Base-by-base conservation (phyloP, 2,888 invertebrate genomes). In the Congeria kusceri region DNA sequence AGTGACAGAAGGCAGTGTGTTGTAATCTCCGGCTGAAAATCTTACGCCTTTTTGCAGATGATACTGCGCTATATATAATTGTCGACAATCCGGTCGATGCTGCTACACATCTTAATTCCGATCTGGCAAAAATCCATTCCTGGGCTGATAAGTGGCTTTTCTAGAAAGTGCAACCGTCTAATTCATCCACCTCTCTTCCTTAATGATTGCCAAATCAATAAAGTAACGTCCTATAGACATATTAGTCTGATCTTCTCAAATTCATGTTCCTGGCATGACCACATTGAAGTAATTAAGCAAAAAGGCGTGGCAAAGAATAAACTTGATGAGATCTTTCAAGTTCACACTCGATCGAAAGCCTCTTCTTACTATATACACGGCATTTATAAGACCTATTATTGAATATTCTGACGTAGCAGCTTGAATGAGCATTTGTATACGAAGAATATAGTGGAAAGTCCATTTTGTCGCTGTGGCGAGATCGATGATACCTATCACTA, bases 331-430 rank as follows among this genome's bases (percentile, higher is more conserved):
- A n/a, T n/a, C n/a, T n/a, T n/a, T n/a, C n/a, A n/a, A n/a, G n/a
- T n/a, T n/a, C n/a, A n/a, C n/a, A n/a, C n/a, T n/a, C n/a, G n/a
- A n/a, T n/a, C n/a, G n/a, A n/a, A n/a, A n/a, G n/a, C n/a, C n/a
- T n/a, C n/a, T n/a, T n/a, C n/a, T n/a, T n/a, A n/a, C n/a, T n/a
- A n/a, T n/a, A n/a, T n/a, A n/a, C n/a, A 58, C 18, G 7, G 25
- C 72, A n/a, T 72, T 64, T 57, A 77, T 77, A 18, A 46, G 62
- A 1, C 69, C 72, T 15, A 9, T 71, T 27, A 39, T 77, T 20
- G 77, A 77, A 62, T 77, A 77, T 20, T 56, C 63, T 20, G 61
- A 62, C 56, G 39, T 39, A 39, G 39, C 39, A 39, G 39, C 15
- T 39, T 39, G 15, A 39, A 39, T 39, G 39, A 39, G 15, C 39